phyloP scores from a whole-genome alignment of 2,888 invertebrate species.

The Caenorhabditis japonica region DNA sequence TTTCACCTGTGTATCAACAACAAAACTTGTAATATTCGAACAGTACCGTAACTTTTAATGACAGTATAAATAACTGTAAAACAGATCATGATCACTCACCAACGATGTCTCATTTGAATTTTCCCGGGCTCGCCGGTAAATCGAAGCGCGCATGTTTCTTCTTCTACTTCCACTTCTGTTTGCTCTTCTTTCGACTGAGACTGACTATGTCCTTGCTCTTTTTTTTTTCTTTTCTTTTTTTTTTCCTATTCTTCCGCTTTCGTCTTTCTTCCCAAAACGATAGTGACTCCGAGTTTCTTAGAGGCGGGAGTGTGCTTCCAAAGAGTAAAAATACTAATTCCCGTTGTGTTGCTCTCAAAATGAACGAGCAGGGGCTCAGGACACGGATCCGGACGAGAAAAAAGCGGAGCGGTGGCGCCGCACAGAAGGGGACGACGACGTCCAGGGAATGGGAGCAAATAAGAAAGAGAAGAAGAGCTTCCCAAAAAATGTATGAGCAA shows the following conservation, averaged over 20 bases:
- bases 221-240: too few relatives aligned
- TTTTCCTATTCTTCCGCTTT: too few relatives aligned
- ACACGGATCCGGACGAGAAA: slow-evolving; percentile 9
- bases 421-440: slow-evolving; percentile 10
- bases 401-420: slow-evolving; percentile 17
- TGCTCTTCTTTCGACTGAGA: too few relatives aligned
- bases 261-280: too few relatives aligned
- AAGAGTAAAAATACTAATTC: slow-evolving; percentile 48
- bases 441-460: slow-evolving; percentile 4
- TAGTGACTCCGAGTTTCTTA: slow-evolving; percentile 7
- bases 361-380: slow-evolving; percentile 13
- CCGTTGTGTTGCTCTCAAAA: slow-evolving; percentile 21
- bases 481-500: slow-evolving; percentile 7
- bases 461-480: slow-evolving; percentile 4
- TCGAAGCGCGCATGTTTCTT: slow-evolving; percentile 45
- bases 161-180: too few relatives aligned
- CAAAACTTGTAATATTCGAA: too few relatives aligned
- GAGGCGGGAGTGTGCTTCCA: slow-evolving; percentile 8
- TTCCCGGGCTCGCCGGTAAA: slow-evolving; percentile 48
- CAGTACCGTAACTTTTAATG: too few relatives aligned
- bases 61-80: too few relatives aligned
- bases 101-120: slow-evolving; percentile 49
- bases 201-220: slow-evolving; percentile 6
- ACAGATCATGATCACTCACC: too few relatives aligned
- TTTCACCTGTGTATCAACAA: too few relatives aligned